Evolutionary conservation across 2,888 invertebrate species (phyloP).

Genomic region (Nomada hirtipes): DNA sequence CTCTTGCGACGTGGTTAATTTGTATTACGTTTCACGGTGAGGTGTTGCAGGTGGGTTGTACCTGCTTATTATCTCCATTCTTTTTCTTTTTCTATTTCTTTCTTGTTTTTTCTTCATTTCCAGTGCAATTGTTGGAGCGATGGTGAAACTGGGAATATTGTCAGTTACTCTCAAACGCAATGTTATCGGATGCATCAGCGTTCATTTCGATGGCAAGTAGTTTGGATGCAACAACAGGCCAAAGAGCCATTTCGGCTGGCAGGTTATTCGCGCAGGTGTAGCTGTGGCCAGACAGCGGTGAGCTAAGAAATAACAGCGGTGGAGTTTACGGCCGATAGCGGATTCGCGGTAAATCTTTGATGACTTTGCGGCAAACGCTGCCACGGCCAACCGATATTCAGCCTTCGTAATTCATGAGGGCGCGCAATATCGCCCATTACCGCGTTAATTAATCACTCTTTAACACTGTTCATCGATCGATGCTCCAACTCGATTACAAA

Average conservation of each 20-base stretch:
- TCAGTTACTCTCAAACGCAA: too few species aligned
- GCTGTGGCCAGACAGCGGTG: slow-evolving; percentile 27
- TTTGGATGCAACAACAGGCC: neutral
- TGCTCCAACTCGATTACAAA: too few species aligned
- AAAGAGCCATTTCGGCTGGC: slow-evolving; percentile 20
- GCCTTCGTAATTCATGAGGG: neutral
- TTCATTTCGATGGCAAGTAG: neutral
- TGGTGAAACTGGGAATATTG: too few species aligned
- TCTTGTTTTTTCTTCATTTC: too few species aligned
- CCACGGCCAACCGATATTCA: slow-evolving; percentile 12
- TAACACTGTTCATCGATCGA: neutral
- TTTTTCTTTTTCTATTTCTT: too few species aligned
- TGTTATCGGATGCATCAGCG: too few species aligned
- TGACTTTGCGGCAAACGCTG: slow-evolving; percentile 34
- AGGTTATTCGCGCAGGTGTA: slow-evolving; percentile 21
- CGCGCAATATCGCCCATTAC: slow-evolving; percentile 18
- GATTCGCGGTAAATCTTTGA: slow-evolving; percentile 46
- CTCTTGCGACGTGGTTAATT: too few species aligned
- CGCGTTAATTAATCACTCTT: slow-evolving; percentile 32
- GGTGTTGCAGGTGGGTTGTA: too few species aligned
- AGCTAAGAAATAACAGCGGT: slow-evolving; percentile 44
- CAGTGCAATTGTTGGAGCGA: too few species aligned
- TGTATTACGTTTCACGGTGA: too few species aligned
- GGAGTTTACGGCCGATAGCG: slow-evolving; percentile 27
- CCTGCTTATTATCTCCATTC: too few species aligned